Evolutionary conservation across 2,113 vertebrate species (phyloP), one percentile per base, ranked within the genome.

Genomic region (Protomyctophum bolini): DNA sequence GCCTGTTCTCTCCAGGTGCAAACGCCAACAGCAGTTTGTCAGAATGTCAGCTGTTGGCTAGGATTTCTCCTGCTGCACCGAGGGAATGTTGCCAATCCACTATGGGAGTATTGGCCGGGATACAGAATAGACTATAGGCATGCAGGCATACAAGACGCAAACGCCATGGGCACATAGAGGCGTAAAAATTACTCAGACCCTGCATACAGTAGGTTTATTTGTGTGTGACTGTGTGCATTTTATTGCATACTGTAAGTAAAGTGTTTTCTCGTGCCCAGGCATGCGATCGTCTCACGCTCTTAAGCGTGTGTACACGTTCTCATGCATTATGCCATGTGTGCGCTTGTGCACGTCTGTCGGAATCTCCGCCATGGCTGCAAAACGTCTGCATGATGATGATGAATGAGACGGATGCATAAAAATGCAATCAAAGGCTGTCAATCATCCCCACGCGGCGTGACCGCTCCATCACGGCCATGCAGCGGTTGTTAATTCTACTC

Each of bases 371-470:
- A 63, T 69, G 6, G 10, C 51, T 66, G 72, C 33, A 66, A 65
- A 68, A 52, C 52, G 61, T 63, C 60, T 63, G 69, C 68, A 66
- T 68, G 47, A 45, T 71, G 79, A 78, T 69, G 79, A 78, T 69
- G 74, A 76, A 80, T 71, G 65, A 67, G 79, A 87, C 83, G 76
- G 81, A 77, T 83, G 80, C 79, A 83, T 88, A 83, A 83, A 84
- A 79, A 86, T 86, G 80, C 75, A 82, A 87, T 86, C 85, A 90
- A 84, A 87, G 72, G 65, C 82, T 86, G 85, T 86, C 88, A 87
- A 59, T 86, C 78, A 77, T 48, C 28, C 68, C 66, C 50, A 74
- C 15, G 70, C 72, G 63, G 65, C 69, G 67, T 79, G 84, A 81
- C 76, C 64, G 59, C 63, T 78, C 70, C 21, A 14, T 80, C 84